phyloP scores from a whole-genome alignment of 2,113 vertebrate species.

The Dicrurus megarhynchus region DNA sequence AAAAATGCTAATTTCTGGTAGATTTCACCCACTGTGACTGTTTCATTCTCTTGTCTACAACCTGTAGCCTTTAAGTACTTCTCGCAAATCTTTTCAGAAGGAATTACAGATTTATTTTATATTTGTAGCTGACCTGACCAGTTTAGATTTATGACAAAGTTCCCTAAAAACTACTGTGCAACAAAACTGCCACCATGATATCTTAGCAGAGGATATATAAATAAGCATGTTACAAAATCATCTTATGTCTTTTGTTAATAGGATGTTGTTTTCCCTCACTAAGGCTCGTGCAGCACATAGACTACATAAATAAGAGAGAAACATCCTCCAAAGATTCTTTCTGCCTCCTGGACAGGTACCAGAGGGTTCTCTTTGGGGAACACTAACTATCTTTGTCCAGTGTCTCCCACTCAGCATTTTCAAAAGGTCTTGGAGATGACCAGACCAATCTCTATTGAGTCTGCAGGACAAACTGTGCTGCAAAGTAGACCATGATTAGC shows the following conservation, averaged over 20 bases:
- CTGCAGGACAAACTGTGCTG: neutral
- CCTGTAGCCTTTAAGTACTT: neutral
- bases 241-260: neutral
- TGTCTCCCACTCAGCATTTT: neutral
- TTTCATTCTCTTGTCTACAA: neutral
- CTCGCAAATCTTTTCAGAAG: neutral
- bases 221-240: neutral
- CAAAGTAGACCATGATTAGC: neutral
- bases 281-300: neutral
- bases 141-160: neutral
- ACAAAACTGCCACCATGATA: neutral
- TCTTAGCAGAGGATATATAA: neutral
- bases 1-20: neutral
- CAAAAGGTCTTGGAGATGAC: neutral
- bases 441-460: neutral
- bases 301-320: neutral
- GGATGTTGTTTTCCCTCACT: neutral
- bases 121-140: neutral
- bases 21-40: neutral
- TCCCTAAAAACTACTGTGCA: neutral
- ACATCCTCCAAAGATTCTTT: neutral
- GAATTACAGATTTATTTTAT: neutral
- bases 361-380: neutral
- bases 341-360: neutral
- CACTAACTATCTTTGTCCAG: neutral